Percentiles rank a stretch among this genome's conserved stretches.
phyloP scores from a whole-genome alignment of 1,140 invertebrate species.

The Nasonia vitripennis region DNA sequence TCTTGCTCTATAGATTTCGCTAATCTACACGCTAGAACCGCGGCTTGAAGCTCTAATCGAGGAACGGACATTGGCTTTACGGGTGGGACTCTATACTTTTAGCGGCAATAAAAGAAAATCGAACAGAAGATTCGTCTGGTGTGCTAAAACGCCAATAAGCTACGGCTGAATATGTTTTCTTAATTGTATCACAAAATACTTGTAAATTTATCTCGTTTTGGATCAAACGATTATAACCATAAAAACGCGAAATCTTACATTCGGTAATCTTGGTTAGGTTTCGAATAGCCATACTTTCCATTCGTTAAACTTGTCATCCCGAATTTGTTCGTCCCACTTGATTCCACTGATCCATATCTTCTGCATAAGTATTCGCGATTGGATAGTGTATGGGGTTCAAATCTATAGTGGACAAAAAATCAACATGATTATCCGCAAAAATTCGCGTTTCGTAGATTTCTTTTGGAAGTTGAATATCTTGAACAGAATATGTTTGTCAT shows the following conservation, averaged over 20 bases:
- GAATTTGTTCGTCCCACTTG: constrained; percentile 54
- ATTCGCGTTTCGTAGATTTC: constrained; percentile 47
- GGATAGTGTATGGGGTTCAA: constrained; percentile 51
- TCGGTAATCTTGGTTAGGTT: not conserved
- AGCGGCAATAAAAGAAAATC: constrained; percentile 38
- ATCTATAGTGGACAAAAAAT: constrained; percentile 58
- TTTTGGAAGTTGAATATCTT: constrained; percentile 20
- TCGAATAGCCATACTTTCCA: constrained; percentile 31
- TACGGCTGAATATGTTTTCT: constrained; percentile 59
- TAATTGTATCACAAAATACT: constrained; percentile 57
- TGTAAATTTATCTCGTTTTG: constrained; percentile 21
- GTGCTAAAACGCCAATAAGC: constrained; percentile 51
- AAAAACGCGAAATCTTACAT: constrained; percentile 15
- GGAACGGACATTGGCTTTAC: constrained; percentile 58
- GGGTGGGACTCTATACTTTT: constrained; percentile 57
- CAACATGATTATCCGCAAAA: constrained; percentile 54
- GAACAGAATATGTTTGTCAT: not conserved
- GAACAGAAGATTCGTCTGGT: not conserved
- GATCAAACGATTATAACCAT: not conserved
- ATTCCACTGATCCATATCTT: constrained; percentile 52
- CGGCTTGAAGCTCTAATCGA: constrained; percentile 65
- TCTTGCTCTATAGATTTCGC: constrained; percentile 56
- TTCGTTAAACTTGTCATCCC: constrained; percentile 8
- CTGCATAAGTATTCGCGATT: constrained; percentile 56
- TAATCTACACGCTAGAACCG: constrained; percentile 60